phyloP scores from a whole-genome alignment of 2,113 vertebrate genomes.

The Triplophysa tibetana region DNA sequence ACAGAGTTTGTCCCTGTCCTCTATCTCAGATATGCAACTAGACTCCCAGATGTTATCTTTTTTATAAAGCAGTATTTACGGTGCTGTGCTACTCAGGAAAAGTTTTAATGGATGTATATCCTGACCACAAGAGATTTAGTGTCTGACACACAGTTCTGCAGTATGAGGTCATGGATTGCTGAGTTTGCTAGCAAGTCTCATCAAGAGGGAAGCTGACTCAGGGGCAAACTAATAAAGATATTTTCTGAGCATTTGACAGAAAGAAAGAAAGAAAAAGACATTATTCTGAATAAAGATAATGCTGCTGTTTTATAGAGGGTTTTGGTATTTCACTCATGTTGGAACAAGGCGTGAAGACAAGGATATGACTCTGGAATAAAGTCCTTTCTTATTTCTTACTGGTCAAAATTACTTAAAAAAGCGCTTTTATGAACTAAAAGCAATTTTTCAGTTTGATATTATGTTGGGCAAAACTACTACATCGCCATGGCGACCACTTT shows the following conservation, averaged over 20 bases:
- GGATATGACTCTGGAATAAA: not conserved
- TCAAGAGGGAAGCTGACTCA: constrained; percentile 37
- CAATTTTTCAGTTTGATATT: not conserved
- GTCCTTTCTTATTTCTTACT: not conserved
- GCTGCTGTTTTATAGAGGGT: too few species aligned
- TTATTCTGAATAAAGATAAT: too few species aligned
- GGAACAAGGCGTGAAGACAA: not conserved
- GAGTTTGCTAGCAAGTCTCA: constrained; percentile 26
- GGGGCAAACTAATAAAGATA: constrained; percentile 48
- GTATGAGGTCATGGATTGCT: constrained; percentile 29
- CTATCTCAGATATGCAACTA: constrained; percentile 28
- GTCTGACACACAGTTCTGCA: constrained; percentile 30
- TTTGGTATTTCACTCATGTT: not conserved
- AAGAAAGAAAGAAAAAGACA: not conserved
- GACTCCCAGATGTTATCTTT: constrained; percentile 33
- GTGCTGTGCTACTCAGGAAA: constrained; percentile 32
- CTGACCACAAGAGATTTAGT: constrained; percentile 23
- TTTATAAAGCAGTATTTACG: not conserved
- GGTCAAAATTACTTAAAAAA: not conserved
- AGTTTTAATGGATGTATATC: constrained; percentile 34
- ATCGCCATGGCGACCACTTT: too few species aligned
- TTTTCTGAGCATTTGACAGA: constrained; percentile 17
- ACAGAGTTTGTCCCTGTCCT: constrained; percentile 23
- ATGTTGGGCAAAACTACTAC: not conserved
- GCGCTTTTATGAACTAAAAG: too few species aligned